Evolutionary conservation across 2,888 invertebrate genomes (phyloP).

Genomic region (Calameuta idolon): DNA sequence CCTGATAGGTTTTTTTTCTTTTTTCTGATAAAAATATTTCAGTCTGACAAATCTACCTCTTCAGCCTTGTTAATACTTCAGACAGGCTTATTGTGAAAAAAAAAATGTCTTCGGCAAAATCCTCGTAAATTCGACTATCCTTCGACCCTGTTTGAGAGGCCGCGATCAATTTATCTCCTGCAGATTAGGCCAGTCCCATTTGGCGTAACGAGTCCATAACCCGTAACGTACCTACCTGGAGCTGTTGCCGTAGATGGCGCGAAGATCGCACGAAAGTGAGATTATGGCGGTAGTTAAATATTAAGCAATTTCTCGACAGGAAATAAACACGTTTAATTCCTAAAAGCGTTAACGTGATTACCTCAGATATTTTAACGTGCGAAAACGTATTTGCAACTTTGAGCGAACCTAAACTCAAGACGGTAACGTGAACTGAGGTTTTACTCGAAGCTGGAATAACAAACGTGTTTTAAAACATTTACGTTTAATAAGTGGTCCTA

Average conservation of each 20-base stretch:
- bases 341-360: not conserved
- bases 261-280: not conserved
- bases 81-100: not conserved
- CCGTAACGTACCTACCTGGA: not conserved
- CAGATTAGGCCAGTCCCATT: not conserved
- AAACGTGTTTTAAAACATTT: not conserved
- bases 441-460: not conserved
- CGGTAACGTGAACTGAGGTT: not conserved
- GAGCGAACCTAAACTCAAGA: not conserved
- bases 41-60: not conserved
- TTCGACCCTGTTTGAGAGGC: not conserved
- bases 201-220: not conserved
- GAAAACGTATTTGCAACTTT: not conserved
- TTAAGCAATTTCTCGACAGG: not conserved
- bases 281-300: not conserved
- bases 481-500: not conserved
- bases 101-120: not conserved
- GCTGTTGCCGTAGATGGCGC: not conserved
- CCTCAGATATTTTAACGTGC: not conserved
- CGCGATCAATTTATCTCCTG: not conserved
- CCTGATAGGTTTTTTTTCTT: not conserved
- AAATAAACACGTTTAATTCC: not conserved
- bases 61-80: too few relatives aligned
- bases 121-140: not conserved
- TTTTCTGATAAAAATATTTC: not conserved